These are phyloP conservation scores for Micrastur ruficollis DNA, from an alignment of 2,797 vertebrate genomes.

Conservation along the genomic window DNA sequence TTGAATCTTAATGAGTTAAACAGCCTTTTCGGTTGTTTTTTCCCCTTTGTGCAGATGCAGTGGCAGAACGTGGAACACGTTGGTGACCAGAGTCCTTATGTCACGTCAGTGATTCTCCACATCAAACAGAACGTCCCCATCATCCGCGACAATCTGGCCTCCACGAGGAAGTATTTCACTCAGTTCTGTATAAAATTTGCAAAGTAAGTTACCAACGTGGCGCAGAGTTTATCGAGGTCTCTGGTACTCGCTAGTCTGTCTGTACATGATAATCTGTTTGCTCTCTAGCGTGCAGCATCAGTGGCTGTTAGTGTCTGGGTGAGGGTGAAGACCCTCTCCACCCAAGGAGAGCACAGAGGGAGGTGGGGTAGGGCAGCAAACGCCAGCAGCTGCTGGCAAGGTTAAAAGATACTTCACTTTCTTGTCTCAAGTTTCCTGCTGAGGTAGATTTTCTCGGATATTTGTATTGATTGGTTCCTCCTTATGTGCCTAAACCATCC, in stretches of 20 bases:
- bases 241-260: not conserved
- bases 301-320: not conserved
- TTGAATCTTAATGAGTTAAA: constrained; percentile 4
- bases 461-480: not conserved
- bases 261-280: rapidly evolving
- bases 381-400: not conserved
- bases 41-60: constrained; percentile 86
- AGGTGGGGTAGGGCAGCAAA: not conserved
- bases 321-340: not conserved
- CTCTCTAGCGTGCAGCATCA: not conserved
- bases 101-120: constrained; percentile 97
- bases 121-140: constrained; percentile 98
- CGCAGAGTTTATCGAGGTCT: not conserved
- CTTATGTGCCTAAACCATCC: not conserved
- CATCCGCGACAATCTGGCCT: constrained; percentile 95
- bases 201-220: constrained; percentile 79
- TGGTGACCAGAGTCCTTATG: constrained; percentile 98
- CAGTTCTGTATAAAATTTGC: constrained; percentile 99
- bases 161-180: constrained; percentile 97
- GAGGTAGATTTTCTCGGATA: not conserved
- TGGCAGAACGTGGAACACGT: constrained; percentile 99
- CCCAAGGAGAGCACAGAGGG: not conserved
- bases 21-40: not conserved
- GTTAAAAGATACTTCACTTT: not conserved
- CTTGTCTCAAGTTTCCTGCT: not conserved